Base-by-base conservation (phyloP, 2,888 invertebrate species). In the Drosophila macrothrix region DNA sequence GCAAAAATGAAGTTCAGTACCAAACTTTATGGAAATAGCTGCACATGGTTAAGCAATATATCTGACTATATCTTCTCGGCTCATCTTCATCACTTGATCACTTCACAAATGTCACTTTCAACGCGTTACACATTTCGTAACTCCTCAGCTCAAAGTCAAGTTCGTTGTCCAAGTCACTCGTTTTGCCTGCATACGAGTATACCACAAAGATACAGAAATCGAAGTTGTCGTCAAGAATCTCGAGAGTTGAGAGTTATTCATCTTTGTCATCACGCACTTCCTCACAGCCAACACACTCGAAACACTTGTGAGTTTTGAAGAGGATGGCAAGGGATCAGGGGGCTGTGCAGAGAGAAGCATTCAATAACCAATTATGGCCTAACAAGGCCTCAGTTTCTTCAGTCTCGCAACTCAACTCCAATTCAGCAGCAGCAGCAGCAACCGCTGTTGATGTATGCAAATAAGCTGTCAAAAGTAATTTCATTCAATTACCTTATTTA, bases 401-500 rank as follows among this genome's bases (percentile, higher is more conserved):
- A 37, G 55, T 10, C 55, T n/a, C 1, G 28, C 46, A 46, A 56
- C 28, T 69, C 56, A 41, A 61, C 68, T 65, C 53, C 41, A 63
- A 43, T 53, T 67, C 67, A 72, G 60, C 79, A 64, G 59, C 61
- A 60, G 56, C 64, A 63, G 67, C 78, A 43, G 41, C 73, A 71
- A 67, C 52, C 70, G 73, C 76, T 82, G 84, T 84, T 88, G 90
- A 88, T 88, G 82, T 90, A 88, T 88, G 88, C 88, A 88, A 88
- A 88, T 88, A 86, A 88, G 88, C 90, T 88, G 88, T 88, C 88
- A 88, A 88, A 90, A 88, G 90, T 87, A 90, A 88, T 90, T 88
- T 90, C 86, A 88, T 90, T 88, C 90, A 88, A 88, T 88, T 90
- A 88, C 88, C 90, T 88, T 89, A 89, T 88, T 88, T 88, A 88